Percentiles rank a stretch among this genome's conserved stretches.
phyloP scores from a whole-genome alignment of 2,888 invertebrate genomes.

The Dryocosmus kuriphilus region DNA sequence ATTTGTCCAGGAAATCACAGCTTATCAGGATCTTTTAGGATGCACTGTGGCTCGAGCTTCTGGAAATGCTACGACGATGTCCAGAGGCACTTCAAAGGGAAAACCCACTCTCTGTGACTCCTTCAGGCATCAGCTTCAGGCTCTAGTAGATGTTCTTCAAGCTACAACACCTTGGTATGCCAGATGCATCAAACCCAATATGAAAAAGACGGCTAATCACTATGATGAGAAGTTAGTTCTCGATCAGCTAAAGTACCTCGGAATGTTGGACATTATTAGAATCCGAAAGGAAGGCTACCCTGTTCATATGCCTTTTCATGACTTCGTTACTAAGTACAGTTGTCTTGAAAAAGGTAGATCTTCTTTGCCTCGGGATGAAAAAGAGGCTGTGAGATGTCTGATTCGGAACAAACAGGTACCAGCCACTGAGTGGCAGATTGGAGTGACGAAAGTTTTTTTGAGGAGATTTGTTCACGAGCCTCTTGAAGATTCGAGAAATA shows the following conservation, averaged over 20 bases:
- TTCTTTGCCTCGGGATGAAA: slow-evolving; percentile 71
- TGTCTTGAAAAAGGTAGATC: slow-evolving; percentile 80
- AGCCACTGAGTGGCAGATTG: slow-evolving; percentile 91
- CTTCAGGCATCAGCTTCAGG: slow-evolving; percentile 91
- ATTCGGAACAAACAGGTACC: slow-evolving; percentile 84
- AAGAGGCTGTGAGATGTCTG: slow-evolving; percentile 78
- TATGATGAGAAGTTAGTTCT: slow-evolving; percentile 90
- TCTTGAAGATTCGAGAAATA: slow-evolving; percentile 88
- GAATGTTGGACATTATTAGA: slow-evolving; percentile 95
- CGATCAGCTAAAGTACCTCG: slow-evolving; percentile 93
- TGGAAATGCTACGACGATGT: slow-evolving; percentile 80
- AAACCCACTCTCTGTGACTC: slow-evolving; percentile 94
- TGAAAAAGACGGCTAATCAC: slow-evolving; percentile 88
- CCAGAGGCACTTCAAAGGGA: slow-evolving; percentile 92
- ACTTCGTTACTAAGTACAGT: slow-evolving; percentile 88
- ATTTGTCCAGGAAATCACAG: slow-evolving; percentile 88
- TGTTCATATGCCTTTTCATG: slow-evolving; percentile 88
- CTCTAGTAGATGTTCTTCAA: slow-evolving; percentile 92
- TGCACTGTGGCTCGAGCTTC: slow-evolving; percentile 71
- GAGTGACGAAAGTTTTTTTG: slow-evolving; percentile 91
- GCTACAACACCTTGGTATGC: slow-evolving; percentile 96
- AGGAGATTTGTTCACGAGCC: slow-evolving; percentile 90
- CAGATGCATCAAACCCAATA: slow-evolving; percentile 95
- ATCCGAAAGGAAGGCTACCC: slow-evolving; percentile 95
- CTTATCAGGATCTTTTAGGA: slow-evolving; percentile 75